Conservation (phyloP, 2,888 invertebrate genomes). For the Apomyelois bistriatella region DNA sequence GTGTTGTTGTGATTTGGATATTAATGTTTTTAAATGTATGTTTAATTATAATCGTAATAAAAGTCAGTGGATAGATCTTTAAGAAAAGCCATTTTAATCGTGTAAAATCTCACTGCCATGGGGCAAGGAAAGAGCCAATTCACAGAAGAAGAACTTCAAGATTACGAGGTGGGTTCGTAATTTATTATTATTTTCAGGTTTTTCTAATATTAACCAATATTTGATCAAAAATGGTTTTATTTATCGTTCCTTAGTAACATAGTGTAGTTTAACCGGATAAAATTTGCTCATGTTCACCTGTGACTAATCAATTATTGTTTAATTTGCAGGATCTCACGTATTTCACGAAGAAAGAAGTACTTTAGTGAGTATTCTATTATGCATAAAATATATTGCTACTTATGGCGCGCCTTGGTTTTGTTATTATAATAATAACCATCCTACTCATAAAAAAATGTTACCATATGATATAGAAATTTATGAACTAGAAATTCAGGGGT, state of each 20-base stretch:
- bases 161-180: constrained; percentile 86
- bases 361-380: constrained; percentile 92
- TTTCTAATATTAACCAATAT: neutral
- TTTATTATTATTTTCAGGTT: neutral
- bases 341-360: constrained; percentile 95
- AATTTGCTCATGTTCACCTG: neutral
- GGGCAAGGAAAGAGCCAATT: constrained; percentile 92
- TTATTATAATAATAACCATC: no score
- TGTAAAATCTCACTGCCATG: constrained; percentile 68
- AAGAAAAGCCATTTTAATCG: neutral
- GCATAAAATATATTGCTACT: no score
- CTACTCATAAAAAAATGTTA: no score
- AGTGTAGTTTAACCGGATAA: no score
- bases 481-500: no score
- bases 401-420: no score
- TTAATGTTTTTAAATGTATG: no score
- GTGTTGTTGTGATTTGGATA: no score
- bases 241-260: no score
- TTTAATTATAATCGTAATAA: no score
- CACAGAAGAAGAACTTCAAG: constrained; percentile 92
- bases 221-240: no score
- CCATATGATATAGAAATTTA: no score
- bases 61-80: neutral
- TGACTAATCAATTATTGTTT: constrained; percentile 22
- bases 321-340: constrained; percentile 91